Percentiles rank a stretch among this genome's conserved stretches.
Conservation (phyloP, 2,888 invertebrate genomes). For the Ennomos quercinarius region DNA sequence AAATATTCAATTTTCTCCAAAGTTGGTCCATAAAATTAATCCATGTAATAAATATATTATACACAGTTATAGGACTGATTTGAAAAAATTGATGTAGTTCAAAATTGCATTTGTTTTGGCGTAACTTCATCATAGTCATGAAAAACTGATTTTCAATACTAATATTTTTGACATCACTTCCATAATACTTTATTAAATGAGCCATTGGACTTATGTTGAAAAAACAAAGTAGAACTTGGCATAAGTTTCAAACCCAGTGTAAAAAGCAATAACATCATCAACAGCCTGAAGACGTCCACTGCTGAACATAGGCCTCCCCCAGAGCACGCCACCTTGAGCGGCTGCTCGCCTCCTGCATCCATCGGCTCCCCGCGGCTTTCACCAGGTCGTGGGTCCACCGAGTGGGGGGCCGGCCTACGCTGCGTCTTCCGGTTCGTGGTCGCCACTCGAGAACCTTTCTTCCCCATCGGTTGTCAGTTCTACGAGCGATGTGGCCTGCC, state of each 20-base stretch:
- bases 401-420: too few species aligned
- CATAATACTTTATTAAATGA: neutral
- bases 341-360: too few species aligned
- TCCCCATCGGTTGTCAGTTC: too few species aligned
- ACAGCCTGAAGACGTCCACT: too few species aligned
- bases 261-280: neutral
- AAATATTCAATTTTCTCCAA: neutral
- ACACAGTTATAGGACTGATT: neutral
- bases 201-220: neutral
- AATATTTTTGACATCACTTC: neutral
- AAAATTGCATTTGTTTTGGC: neutral
- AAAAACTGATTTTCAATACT: conserved; percentile 1
- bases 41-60: conserved; percentile 3
- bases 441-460: too few species aligned
- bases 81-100: neutral
- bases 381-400: too few species aligned
- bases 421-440: too few species aligned
- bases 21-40: conserved; percentile 1
- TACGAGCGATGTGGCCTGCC: too few species aligned
- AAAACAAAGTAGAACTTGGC: neutral
- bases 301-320: too few species aligned
- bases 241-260: neutral
- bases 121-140: neutral
- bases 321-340: too few species aligned
- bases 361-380: too few species aligned